These are phyloP conservation scores for Ostrea edulis DNA, from an alignment of 1,140 invertebrate species.

Conservation along the genomic window DNA sequence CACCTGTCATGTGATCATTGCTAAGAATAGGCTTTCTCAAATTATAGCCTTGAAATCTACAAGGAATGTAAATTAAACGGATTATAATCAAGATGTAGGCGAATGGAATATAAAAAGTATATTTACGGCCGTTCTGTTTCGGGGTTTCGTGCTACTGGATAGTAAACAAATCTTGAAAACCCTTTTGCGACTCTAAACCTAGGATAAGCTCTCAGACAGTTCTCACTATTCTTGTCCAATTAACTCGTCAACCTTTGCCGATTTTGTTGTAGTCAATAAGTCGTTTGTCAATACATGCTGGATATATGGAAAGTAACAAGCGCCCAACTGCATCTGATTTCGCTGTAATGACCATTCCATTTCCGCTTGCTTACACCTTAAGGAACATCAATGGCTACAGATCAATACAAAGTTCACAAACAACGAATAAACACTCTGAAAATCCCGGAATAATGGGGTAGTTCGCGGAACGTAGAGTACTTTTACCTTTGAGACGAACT, in stretches of 20 bases:
- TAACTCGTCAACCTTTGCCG: background rate
- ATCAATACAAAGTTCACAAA: background rate
- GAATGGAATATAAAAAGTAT: too few relatives aligned
- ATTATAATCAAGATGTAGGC: too few relatives aligned
- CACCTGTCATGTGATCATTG: too few relatives aligned
- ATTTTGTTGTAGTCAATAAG: slow-evolving; percentile 14
- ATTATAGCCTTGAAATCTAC: too few relatives aligned
- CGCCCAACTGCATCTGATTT: background rate
- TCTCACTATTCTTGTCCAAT: background rate
- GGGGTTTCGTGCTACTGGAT: too few relatives aligned
- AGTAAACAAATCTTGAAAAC: background rate
- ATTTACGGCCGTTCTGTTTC: too few relatives aligned
- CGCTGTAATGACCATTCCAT: background rate
- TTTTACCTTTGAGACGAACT: too few relatives aligned
- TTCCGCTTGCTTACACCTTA: background rate
- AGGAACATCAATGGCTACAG: background rate
- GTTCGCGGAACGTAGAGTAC: too few relatives aligned
- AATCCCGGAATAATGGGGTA: too few relatives aligned
- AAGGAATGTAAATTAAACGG: too few relatives aligned
- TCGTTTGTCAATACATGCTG: background rate
- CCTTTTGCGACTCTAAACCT: background rate
- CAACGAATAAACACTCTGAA: background rate
- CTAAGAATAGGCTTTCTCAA: too few relatives aligned
- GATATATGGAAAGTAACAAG: background rate
- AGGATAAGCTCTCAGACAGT: background rate